A percentile compares a stretch with the other conserved stretches of the same genome.
These are phyloP conservation scores for Drosophila rufa DNA, from an alignment of 1,140 invertebrate genomes.

Conservation along the genomic window DNA sequence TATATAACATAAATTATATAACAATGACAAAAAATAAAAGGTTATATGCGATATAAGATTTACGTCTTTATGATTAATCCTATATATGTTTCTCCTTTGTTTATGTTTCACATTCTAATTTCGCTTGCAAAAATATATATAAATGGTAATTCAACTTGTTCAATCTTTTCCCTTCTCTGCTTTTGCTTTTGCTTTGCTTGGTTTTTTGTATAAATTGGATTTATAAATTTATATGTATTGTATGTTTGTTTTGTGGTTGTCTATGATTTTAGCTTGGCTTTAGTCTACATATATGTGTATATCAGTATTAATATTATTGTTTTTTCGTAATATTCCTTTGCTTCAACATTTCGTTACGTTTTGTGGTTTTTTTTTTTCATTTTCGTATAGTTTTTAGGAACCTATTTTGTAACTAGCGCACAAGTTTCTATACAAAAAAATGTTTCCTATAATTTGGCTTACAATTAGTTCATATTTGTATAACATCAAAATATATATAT, in stretches of 20 bases:
- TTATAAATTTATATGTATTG: constrained; percentile 62
- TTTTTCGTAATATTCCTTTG: constrained; percentile 59
- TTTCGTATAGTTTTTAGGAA: constrained; percentile 63
- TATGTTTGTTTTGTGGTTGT: constrained; percentile 42
- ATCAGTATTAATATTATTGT: constrained; percentile 67
- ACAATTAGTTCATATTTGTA: constrained; percentile 77
- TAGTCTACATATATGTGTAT: constrained; percentile 59
- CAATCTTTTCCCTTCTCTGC: constrained; percentile 23
- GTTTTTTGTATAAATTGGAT: constrained; percentile 68
- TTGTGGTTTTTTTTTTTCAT: constrained; percentile 27
- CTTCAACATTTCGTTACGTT: constrained; percentile 45
- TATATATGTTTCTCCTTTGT: constrained; percentile 40
- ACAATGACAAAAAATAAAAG: constrained; percentile 45
- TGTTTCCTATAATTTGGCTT: constrained; percentile 76
- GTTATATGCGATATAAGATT: constrained; percentile 10
- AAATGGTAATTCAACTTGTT: constrained; percentile 51
- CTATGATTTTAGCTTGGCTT: constrained; percentile 78
- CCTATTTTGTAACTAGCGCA: constrained; percentile 79
- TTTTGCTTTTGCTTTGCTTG: constrained; percentile 16
- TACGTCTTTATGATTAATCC: constrained; percentile 56
- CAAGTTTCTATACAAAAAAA: constrained; percentile 73
- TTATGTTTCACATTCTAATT: constrained; percentile 74
- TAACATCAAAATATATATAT: constrained; percentile 78
- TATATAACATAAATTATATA: constrained; percentile 59
- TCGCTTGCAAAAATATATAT: constrained; percentile 76